These are phyloP conservation scores for Heterodera filipjevi DNA, from an alignment of 2,888 invertebrate genomes.

Conservation along the genomic window DNA sequence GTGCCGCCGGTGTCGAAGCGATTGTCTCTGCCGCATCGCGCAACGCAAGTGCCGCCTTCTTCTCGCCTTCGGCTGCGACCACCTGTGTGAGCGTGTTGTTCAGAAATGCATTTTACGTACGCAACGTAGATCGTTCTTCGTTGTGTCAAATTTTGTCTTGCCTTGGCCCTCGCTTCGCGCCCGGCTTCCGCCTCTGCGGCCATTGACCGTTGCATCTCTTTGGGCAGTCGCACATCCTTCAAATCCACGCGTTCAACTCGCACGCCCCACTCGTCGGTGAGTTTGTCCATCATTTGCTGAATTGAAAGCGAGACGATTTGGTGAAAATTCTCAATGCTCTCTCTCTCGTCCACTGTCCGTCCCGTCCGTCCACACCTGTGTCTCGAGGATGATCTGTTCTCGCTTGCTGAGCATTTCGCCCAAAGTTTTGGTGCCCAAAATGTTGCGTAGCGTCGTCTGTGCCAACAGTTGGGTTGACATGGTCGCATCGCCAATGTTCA, in stretches of 20 bases:
- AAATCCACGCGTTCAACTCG: slow-evolving; percentile 50
- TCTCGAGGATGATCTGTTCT: slow-evolving; percentile 43
- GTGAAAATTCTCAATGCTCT: neutral
- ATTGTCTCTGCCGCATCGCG: slow-evolving; percentile 24
- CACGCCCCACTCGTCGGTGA: slow-evolving; percentile 45
- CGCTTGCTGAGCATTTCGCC: slow-evolving; percentile 80
- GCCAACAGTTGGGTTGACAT: slow-evolving; percentile 69
- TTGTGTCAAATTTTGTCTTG: neutral
- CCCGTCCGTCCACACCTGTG: slow-evolving; percentile 34
- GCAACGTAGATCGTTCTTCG: neutral
- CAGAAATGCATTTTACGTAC: neutral
- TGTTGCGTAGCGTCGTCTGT: slow-evolving; percentile 74
- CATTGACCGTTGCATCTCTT: slow-evolving; percentile 90
- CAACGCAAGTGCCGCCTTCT: slow-evolving; percentile 29
- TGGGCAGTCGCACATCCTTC: slow-evolving; percentile 82
- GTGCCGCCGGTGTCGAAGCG: slow-evolving; percentile 20
- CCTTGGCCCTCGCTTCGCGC: slow-evolving; percentile 76
- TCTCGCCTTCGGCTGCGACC: slow-evolving; percentile 26
- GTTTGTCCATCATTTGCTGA: slow-evolving; percentile 35
- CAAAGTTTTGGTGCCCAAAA: slow-evolving; percentile 91
- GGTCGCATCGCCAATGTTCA: slow-evolving; percentile 86
- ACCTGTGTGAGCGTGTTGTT: neutral
- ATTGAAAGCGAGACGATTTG: neutral
- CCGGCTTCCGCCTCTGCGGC: slow-evolving; percentile 93
- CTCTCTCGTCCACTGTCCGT: no score